Base-by-base conservation (phyloP, 2,113 vertebrate species). In the Hippopotamus amphibius region DNA sequence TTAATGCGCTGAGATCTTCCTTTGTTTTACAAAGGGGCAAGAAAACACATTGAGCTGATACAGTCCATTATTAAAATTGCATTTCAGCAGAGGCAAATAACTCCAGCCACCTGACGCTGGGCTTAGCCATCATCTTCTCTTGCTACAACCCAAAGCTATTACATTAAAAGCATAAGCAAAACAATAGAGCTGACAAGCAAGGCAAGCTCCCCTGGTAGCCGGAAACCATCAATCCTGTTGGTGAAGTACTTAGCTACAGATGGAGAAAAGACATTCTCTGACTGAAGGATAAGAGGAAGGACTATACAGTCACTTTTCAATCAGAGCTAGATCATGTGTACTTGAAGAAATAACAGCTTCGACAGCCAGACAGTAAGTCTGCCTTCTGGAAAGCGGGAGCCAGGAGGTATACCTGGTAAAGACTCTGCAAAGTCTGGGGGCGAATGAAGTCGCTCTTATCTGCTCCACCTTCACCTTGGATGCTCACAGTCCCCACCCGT, bases 161-260 rank as follows among this genome's bases (percentile, higher is more conserved):
- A 97, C 94, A 97, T 95, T 98, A 98, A 97, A 55, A 97, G 97
- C 88, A 61, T 46, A 46, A 88, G 66, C 84, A 90, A 98, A 98
- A 98, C 93, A 98, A 92, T 0, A 1, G 91, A 6, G 2, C 50
- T 95, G 93, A 88, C 97, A 96, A 96, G 11, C 77, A 53, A 95
- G 12, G 59, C 96, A 43, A 95, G 76, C 88, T 97, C 95, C 96
- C 95, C 85, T 92, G 81, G 93, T 83, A 82, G 97, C 97, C 93
- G 90, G 97, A 98, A 98, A 72, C 96, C 96, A 98, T 96, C 98
- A 98, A 87, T 98, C 93, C 95, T 88, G 94, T 77, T 10, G 8
- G 84, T 97, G 98, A 98, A 97, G 98, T 97, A 96, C 98, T 98
- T 61, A 98, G 98, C 97, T 98, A 98, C 98, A 99, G 53, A 41